Percentiles rank a stretch among this genome's conserved stretches.
Conservation (phyloP, 1,140 invertebrate species). For the Gonioctena quinquepunctata region DNA sequence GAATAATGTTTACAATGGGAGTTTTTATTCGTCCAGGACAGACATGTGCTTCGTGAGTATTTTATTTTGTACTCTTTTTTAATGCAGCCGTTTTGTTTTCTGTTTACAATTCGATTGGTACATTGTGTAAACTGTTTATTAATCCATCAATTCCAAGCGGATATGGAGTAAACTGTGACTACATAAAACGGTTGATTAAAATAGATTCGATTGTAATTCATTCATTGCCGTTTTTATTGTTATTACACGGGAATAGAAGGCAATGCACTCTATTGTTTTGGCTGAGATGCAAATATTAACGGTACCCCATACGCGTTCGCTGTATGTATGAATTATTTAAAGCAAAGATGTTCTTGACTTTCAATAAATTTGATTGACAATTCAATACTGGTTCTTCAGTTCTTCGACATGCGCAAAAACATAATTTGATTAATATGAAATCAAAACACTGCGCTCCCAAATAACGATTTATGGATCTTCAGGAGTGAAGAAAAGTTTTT, state of each 20-base stretch:
- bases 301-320: too few species aligned
- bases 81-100: neutral
- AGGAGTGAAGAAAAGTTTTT: too few species aligned
- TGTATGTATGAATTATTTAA: too few species aligned
- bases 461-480: too few species aligned
- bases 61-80: neutral
- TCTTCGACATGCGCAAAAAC: too few species aligned
- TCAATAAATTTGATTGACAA: too few species aligned
- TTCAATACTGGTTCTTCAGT: too few species aligned
- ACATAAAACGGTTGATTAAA: neutral
- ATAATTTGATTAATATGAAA: too few species aligned
- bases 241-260: neutral
- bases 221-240: neutral
- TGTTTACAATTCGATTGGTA: too few species aligned
- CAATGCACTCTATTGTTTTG: neutral
- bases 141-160: neutral
- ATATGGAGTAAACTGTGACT: neutral
- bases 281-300: neutral
- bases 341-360: too few species aligned
- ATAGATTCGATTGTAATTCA: neutral
- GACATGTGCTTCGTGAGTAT: slow-evolving; percentile 18
- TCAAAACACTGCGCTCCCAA: too few species aligned
- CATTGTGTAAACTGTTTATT: neutral
- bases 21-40: neutral
- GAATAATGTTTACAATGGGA: slow-evolving; percentile 17